Base-by-base conservation (phyloP, 2,888 invertebrate species). In the Phengaris arion region DNA sequence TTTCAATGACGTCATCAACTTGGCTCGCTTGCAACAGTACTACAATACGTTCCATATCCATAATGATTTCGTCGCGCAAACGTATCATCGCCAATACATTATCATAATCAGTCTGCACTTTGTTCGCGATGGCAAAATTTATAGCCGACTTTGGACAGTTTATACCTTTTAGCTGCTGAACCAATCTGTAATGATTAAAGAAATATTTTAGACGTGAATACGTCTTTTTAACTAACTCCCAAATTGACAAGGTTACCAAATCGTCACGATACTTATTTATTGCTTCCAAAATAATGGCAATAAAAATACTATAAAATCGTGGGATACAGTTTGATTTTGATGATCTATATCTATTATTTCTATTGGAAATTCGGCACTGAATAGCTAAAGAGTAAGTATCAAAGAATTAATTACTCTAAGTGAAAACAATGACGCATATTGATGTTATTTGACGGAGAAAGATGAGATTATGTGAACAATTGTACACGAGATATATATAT, bases 91-190 rank as follows among this genome's bases (percentile, higher is more conserved):
- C 96, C 81, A 96, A 95, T 55, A 97, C 96, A 13, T 96, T 97
- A 84, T 97, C 97, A 82, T 97, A 96, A 10, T 97, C 97, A 83
- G 96, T 96, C 54, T 95, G 95, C 74, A 97, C 96, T 87, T 97
- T 97, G 79, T 96, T 97, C 0, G 96, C 95, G 0, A 96, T 95
- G 79, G 95, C 96, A 75, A 96, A 96, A 77, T 86, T 88, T 55
- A 89, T 76, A 15, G 92, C 90, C 0, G 87, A 88, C 76, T 88
- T 91, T 0, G 86, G 83, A 86, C 92, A 94, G 48, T 96, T 96
- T 52, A 96, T 96, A 80, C 97, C 96, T 85, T 97, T 97, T 76
- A 96, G 94, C 86, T 97, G 96, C 87, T 97, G 97, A 7, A 97
- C 95, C 82, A 97, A 89, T 85, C 97, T 97, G 51, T 69, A 74